Base-by-base conservation (phyloP, 23 tunicate genomes). In the Ascidia mentula region DNA sequence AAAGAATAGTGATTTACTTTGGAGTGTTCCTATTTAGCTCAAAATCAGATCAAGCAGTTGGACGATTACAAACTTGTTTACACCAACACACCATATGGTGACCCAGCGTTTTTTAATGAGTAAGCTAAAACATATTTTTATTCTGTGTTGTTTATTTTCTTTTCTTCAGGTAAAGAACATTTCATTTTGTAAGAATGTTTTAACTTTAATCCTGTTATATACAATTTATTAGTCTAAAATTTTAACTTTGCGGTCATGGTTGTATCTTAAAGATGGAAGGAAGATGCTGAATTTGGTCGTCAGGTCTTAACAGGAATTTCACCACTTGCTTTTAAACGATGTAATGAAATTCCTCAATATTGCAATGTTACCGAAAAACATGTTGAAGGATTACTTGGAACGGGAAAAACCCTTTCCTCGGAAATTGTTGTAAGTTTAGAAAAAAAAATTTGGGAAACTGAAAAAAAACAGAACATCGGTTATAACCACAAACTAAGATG, bases 201-300 rank as follows among this genome's bases (percentile, higher is more conserved):
- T n/a, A n/a, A n/a, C n/a, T n/a, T n/a, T n/a, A n/a, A n/a, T n/a
- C n/a, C n/a, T n/a, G n/a, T n/a, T n/a, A n/a, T n/a, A n/a, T n/a
- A n/a, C n/a, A n/a, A n/a, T n/a, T n/a, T n/a, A n/a, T n/a, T n/a
- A n/a, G n/a, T n/a, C n/a, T n/a, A n/a, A n/a, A n/a, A n/a, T n/a
- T n/a, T n/a, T n/a, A n/a, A n/a, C n/a, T n/a, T n/a, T n/a, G n/a
- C n/a, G n/a, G n/a, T n/a, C n/a, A n/a, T n/a, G n/a, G n/a, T n/a
- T n/a, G n/a, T n/a, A n/a, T n/a, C n/a, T 5, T 53, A 3, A 53
- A 82, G 86, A 20, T 82, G 86, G 86, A 35, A 73, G 37, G 45
- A 59, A 34, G 86, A 82, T 33, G 86, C 18, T 18, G 86, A 82
- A 74, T 53, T 59, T 31, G 86, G 86, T 18, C 79, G 86, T 12